Evolutionary conservation across 2,797 vertebrate species (phyloP), one percentile per base, ranked within the genome.

Genomic region (Gorsachius magnificus): DNA sequence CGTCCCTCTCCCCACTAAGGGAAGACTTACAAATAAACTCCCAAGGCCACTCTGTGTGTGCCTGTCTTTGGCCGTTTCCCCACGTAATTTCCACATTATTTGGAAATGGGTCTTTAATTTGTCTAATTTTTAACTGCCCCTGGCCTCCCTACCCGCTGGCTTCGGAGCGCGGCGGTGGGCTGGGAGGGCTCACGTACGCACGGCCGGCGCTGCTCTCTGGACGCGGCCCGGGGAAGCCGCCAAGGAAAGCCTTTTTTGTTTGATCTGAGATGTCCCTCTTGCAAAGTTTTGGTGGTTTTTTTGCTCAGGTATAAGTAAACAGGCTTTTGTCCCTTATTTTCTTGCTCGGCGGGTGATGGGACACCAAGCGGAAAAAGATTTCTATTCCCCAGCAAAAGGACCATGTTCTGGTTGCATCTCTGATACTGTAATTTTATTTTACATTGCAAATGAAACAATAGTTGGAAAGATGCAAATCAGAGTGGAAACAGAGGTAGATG

Each of bases 391-490:
- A 50, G 83, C 50, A 25, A 46, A 54, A 57, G 56, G 72, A 16
- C 29, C 0, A 16, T 11, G 18, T 48, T 80, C 48, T 35, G 54
- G 43, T 50, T 64, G 74, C 70, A 3, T 50, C 68, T 77, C 56
- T 9, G 65, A 3, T 36, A 26, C 61, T 2, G 5, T 66, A 35
- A n/a, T 72, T 93, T 46, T 28, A 33, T 89, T 96, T 96, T 95
- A 96, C 93, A 87, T 94, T 95, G 95, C 91, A 92, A 95, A 92
- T 95, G 3, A 48, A 91, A 87, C 74, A 96, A 65, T 43, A 56
- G 66, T 95, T 95, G 91, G 93, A 85, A 96, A 95, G 91, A 92
- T 95, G 89, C 91, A 97, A 92, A 94, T 91, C 16, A 20, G 75
- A 58, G 46, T 13, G 16, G 95, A 90, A 84, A 64, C 1, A 58